A percentile compares a stretch with the other conserved stretches of the same genome.
Evolutionary conservation across 1,140 invertebrate genomes (phyloP).

Genomic region (Magallana gigas): DNA sequence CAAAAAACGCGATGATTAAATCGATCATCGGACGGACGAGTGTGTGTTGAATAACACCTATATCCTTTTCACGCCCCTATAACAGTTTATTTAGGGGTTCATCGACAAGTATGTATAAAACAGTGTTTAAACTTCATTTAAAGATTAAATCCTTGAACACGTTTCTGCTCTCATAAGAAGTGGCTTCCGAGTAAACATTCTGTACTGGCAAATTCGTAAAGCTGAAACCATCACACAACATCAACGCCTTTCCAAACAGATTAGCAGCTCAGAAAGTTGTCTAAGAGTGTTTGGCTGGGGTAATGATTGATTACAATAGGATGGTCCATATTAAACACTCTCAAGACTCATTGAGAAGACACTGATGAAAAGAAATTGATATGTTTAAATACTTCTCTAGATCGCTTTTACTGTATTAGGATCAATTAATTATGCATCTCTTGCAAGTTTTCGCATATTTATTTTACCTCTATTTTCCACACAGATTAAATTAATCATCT

Average conservation of each 20-base stretch:
- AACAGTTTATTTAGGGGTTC: conserved; percentile 5
- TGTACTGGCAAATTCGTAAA: conserved; percentile 44
- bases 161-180: background rate
- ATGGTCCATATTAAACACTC: conserved; percentile 28
- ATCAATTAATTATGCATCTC: conserved; percentile 40
- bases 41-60: conserved; percentile 5
- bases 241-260: conserved; percentile 54
- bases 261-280: conserved; percentile 47
- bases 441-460: conserved; percentile 29
- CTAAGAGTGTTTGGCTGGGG: conserved; percentile 35
- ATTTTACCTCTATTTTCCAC: conserved; percentile 9
- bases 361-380: conserved; percentile 32
- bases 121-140: conserved; percentile 41
- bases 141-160: conserved; percentile 44
- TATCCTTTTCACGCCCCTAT: conserved; percentile 40
- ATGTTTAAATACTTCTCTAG: conserved; percentile 34
- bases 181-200: conserved; percentile 39
- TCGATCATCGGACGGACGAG: background rate
- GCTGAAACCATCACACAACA: conserved; percentile 46
- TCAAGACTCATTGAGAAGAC: conserved; percentile 22
- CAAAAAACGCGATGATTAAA: background rate
- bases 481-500: conserved; percentile 35
- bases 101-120: conserved; percentile 26
- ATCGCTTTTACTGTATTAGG: conserved; percentile 26
- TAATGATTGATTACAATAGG: conserved; percentile 43